Evolutionary conservation across 2,888 invertebrate genomes (phyloP), one percentile per base, ranked within the genome.

Genomic region (Tipula unca): DNA sequence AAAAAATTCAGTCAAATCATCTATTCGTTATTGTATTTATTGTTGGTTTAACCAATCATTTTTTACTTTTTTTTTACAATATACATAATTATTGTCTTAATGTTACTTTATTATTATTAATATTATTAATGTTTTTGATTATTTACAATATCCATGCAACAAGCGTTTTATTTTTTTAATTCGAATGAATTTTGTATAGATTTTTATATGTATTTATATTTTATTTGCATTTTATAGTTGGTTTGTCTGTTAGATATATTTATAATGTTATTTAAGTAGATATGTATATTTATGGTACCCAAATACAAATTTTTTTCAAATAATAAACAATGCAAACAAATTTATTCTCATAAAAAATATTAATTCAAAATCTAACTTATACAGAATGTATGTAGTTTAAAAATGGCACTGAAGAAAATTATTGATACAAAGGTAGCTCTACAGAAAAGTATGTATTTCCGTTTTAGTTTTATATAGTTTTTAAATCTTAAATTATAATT

Each of bases 81-180:
- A 84, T 36, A 36, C 20, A 84, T 84, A 84, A 39, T 84, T 84
- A 84, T 84, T 84, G 84, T 84, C 84, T 84, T 84, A 69, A 84
- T 10, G 84, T 84, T 84, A 84, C 36, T 84, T 84, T 84, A 10
- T 84, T 84, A 36, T 84, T 84, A 36, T 84, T 36, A 84, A 36
- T 84, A 36, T 1, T 36, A 36, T 36, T 84, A 36, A 36, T 84
- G 20, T 84, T 84, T 84, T 84, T 36, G 32, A 25, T 84, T 84
- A 84, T 84, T 84, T 84, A 84, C 36, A 84, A 84, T 84, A 84
- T 84, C 36, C 84, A 84, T 84, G 84, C 84, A 84, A 39, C 8
- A 84, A 84, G 84, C 84, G 84, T 84, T 84, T 84, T 32, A 84
- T 84, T 84, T 84, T 32, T 36, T 39, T 84, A 35, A 36, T 84